Conservation (phyloP, 2,888 invertebrate species). For the Laothoe populi region DNA sequence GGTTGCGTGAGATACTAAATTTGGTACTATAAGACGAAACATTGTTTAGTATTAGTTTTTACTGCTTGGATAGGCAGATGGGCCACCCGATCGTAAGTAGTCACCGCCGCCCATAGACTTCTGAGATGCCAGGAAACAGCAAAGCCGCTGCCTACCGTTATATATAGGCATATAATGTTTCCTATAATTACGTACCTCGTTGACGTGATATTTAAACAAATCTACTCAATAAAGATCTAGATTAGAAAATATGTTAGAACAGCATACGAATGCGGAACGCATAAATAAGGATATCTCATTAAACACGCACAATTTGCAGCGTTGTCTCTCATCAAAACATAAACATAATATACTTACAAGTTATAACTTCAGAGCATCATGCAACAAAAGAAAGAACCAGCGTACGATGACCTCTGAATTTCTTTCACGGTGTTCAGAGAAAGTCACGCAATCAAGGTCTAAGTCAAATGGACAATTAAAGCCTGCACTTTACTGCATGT, state of each 20-base stretch:
- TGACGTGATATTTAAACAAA: background rate
- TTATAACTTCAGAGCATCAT: background rate
- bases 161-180: no score
- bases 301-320: background rate
- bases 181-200: no score
- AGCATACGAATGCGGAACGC: no score
- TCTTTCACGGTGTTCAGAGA: slow-evolving; percentile 6
- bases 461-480: slow-evolving; percentile 16
- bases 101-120: no score
- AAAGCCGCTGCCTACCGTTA: no score
- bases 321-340: slow-evolving; percentile 19
- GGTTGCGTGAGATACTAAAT: no score
- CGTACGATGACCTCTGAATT: slow-evolving; percentile 8
- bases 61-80: no score
- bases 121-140: no score
- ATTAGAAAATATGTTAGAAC: no score
- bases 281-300: slow-evolving; percentile 16
- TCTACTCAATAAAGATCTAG: background rate
- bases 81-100: no score
- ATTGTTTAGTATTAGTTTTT: no score
- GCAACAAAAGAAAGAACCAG: slow-evolving; percentile 21
- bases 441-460: slow-evolving; percentile 17
- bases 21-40: no score
- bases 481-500: background rate
- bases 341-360: background rate